Percentiles rank a stretch among this genome's conserved stretches.
These are phyloP conservation scores for Parazoanthus swiftii DNA, from an alignment of 92 coral and sea anemone species.

Conservation along the genomic window DNA sequence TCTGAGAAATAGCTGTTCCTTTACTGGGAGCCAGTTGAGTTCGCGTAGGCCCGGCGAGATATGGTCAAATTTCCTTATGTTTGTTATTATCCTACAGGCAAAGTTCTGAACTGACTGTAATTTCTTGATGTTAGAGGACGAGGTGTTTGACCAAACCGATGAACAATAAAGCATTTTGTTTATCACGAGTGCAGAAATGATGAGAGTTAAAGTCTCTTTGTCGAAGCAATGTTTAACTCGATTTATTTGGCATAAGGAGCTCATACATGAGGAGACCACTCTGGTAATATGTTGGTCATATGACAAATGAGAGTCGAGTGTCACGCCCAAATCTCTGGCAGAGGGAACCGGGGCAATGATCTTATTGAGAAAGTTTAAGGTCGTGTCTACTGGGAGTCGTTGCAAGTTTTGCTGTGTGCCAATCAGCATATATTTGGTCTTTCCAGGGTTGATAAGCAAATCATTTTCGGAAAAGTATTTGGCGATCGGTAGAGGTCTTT, in stretches of 20 bases:
- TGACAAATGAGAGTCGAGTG: constrained; percentile 38
- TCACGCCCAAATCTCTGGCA: no score
- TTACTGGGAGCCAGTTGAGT: constrained; percentile 45
- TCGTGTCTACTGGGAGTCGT: constrained; percentile 11
- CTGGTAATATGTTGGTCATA: no score
- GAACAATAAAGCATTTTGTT: constrained; percentile 55
- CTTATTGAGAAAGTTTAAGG: no score
- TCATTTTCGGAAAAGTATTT: constrained; percentile 62
- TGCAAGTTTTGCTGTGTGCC: constrained; percentile 53
- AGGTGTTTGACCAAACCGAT: constrained; percentile 56
- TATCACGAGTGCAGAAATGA: constrained; percentile 47
- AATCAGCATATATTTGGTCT: constrained; percentile 52
- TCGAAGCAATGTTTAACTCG: constrained; percentile 48
- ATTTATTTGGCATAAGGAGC: constrained; percentile 53
- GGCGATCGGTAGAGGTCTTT: constrained; percentile 58
- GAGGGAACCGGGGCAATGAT: no score
- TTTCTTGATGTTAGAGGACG: constrained; percentile 45
- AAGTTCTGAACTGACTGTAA: constrained; percentile 51
- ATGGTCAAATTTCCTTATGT: constrained; percentile 43
- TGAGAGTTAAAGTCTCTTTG: constrained; percentile 22
- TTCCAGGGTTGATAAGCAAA: constrained; percentile 58
- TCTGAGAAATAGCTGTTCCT: constrained; percentile 22
- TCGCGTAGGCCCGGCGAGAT: constrained; percentile 26
- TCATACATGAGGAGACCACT: constrained; percentile 45
- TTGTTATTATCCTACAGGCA: constrained; percentile 24